These are phyloP conservation scores for Cheirogaleus medius DNA, from an alignment of 2,113 vertebrate genomes.

Conservation along the genomic window DNA sequence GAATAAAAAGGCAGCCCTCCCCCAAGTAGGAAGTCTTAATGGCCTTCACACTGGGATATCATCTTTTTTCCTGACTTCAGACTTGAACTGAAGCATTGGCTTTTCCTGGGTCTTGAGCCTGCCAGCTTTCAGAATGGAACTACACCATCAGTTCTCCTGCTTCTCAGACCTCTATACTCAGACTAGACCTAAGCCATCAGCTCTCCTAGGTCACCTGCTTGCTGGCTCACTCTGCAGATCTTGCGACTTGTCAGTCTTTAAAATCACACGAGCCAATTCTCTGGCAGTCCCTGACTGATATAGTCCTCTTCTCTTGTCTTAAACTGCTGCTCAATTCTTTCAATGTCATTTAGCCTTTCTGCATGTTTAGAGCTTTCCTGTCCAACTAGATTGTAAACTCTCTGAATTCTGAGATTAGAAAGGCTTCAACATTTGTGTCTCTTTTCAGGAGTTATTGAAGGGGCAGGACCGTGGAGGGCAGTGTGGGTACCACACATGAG, in stretches of 20 bases:
- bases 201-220: not conserved
- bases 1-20: not conserved
- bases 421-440: not conserved
- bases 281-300: not conserved
- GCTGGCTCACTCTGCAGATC: not conserved
- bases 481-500: accelerated
- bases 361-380: not conserved
- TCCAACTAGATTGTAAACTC: not conserved
- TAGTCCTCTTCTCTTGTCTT: not conserved
- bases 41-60: not conserved
- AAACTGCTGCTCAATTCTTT: not conserved
- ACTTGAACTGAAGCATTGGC: not conserved
- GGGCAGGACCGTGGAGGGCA: not conserved
- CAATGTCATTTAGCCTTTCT: not conserved
- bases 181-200: not conserved
- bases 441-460: not conserved
- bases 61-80: not conserved
- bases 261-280: not conserved
- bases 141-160: not conserved
- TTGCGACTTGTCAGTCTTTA: not conserved
- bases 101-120: not conserved
- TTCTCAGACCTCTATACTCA: not conserved
- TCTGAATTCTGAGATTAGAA: not conserved
- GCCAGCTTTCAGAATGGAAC: not conserved
- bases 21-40: not conserved